Evolutionary conservation across 2,797 vertebrate species (phyloP).

Genomic region (Neoniphon sammara): DNA sequence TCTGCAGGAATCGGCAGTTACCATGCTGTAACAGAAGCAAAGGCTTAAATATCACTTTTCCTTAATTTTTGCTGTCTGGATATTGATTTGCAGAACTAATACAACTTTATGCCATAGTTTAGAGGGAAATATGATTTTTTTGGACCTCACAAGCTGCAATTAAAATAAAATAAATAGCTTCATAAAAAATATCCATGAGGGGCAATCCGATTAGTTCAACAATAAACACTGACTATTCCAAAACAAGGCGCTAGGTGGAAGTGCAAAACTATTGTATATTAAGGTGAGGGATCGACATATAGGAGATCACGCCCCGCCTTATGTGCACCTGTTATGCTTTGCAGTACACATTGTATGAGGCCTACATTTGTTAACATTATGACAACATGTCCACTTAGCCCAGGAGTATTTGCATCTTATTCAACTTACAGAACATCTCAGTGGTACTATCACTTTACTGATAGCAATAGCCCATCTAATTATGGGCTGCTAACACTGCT

Average conservation of each 20-base stretch:
- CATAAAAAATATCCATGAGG: too few relatives aligned
- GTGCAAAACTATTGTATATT: background rate
- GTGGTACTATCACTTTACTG: too few relatives aligned
- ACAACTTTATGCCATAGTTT: background rate
- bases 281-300: background rate
- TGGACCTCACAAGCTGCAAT: background rate
- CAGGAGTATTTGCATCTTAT: too few relatives aligned
- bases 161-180: background rate
- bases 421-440: too few relatives aligned
- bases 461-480: too few relatives aligned
- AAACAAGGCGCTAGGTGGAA: slow-evolving; percentile 53
- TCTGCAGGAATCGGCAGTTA: slow-evolving; percentile 19
- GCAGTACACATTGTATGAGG: too few relatives aligned
- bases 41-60: background rate
- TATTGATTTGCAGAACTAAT: background rate
- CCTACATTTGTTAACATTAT: too few relatives aligned
- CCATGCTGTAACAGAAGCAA: background rate
- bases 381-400: too few relatives aligned
- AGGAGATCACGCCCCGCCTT: background rate
- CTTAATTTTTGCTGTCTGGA: background rate
- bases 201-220: too few relatives aligned
- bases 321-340: slow-evolving; percentile 7
- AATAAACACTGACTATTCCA: slow-evolving; percentile 3
- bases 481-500: too few relatives aligned
- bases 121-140: background rate